Percentiles rank a stretch among this genome's conserved stretches.
Conservation (phyloP, 2,888 invertebrate genomes). For the Caenorhabditis imperialis region DNA sequence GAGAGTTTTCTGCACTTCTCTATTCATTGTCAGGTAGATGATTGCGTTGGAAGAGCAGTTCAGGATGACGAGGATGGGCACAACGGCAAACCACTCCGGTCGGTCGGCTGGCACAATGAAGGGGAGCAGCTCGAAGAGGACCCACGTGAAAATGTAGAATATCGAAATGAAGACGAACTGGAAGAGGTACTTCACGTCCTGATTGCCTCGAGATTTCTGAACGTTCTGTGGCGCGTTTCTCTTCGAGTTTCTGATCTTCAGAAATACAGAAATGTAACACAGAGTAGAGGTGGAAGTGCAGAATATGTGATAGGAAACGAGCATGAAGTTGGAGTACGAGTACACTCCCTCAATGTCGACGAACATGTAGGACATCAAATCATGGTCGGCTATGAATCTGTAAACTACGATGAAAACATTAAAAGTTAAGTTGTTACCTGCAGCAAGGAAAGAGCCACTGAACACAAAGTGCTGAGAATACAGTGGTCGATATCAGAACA, state of each 20-base stretch:
- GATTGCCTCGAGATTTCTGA: slow-evolving; percentile 1
- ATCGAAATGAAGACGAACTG: slow-evolving; percentile 55
- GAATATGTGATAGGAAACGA: slow-evolving; percentile 6
- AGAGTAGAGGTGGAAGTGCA: slow-evolving; percentile 15
- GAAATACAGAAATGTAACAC: slow-evolving; percentile 15
- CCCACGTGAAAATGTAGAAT: slow-evolving; percentile 55
- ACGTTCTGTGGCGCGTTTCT: neutral
- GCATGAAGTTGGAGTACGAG: slow-evolving; percentile 19
- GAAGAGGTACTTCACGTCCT: slow-evolving; percentile 41
- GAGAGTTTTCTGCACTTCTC: slow-evolving; percentile 35
- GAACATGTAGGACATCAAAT: slow-evolving; percentile 15
- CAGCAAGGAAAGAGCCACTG: slow-evolving; percentile 31
- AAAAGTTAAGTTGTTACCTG: slow-evolving; percentile 1
- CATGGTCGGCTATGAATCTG: slow-evolving; percentile 17
- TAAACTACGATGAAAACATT: neutral
- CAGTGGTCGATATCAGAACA: neutral
- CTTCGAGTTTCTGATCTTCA: neutral
- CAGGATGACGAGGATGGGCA: slow-evolving; percentile 35
- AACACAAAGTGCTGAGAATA: neutral
- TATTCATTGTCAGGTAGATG: slow-evolving; percentile 48
- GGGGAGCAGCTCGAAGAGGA: slow-evolving; percentile 53
- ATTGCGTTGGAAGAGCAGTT: slow-evolving; percentile 54
- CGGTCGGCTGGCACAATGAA: slow-evolving; percentile 38
- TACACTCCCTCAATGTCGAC: slow-evolving; percentile 6
- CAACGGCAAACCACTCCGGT: slow-evolving; percentile 33